Evolutionary conservation across 2,888 invertebrate genomes (phyloP).

Genomic region (Calephelis perditalis): DNA sequence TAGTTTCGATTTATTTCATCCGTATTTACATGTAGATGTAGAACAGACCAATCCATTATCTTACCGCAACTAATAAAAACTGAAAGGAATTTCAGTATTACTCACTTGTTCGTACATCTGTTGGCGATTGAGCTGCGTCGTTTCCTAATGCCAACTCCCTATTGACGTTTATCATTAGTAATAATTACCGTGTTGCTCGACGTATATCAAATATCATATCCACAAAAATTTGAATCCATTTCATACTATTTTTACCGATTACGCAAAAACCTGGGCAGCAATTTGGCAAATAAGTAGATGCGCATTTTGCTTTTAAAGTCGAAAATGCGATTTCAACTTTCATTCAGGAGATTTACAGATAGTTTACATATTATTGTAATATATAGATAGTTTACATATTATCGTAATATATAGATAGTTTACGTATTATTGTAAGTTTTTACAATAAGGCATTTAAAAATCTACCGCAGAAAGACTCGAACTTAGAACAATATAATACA

Average conservation of each 20-base stretch:
- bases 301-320: not conserved
- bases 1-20: conserved; percentile 66
- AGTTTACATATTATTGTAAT: not conserved
- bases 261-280: not conserved
- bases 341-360: not conserved
- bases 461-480: no score
- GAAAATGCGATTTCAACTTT: not conserved
- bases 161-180: conserved; percentile 14
- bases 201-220: conserved; percentile 7
- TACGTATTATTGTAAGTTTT: no score
- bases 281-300: not conserved
- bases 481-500: no score
- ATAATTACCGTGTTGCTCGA: conserved; percentile 9
- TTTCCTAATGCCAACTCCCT: conserved; percentile 16
- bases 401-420: no score
- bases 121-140: conserved; percentile 25
- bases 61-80: conserved; percentile 68
- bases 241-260: conserved; percentile 1
- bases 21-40: conserved; percentile 45
- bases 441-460: no score
- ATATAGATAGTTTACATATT: no score
- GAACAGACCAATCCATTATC: conserved; percentile 69
- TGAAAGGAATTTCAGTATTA: conserved; percentile 58
- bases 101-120: conserved; percentile 31
- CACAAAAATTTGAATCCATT: not conserved